Percentiles rank a stretch among this genome's conserved stretches.
These are phyloP conservation scores for Automeris io DNA, from an alignment of 2,888 invertebrate species.

Conservation along the genomic window DNA sequence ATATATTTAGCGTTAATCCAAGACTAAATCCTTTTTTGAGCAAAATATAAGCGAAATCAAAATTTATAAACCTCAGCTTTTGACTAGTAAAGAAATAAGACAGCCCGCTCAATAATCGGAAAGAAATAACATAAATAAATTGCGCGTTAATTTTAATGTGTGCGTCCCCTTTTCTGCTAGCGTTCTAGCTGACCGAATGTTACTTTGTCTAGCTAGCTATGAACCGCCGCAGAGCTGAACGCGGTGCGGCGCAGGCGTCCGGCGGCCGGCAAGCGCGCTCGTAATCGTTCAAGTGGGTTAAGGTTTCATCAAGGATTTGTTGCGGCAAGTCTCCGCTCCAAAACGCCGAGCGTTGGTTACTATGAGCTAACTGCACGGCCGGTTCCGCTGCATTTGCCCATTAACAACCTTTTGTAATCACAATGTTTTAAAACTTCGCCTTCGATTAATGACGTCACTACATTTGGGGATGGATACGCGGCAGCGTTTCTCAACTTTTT, in stretches of 20 bases:
- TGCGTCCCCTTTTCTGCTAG: too few species aligned
- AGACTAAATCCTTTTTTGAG: too few species aligned
- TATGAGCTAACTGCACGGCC: conserved; percentile 68
- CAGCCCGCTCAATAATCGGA: too few species aligned
- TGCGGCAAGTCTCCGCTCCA: conserved; percentile 76
- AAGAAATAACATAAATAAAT: too few species aligned
- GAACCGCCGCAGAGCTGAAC: conserved; percentile 50
- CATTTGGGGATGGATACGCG: conserved; percentile 35
- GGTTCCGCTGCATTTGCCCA: conserved; percentile 70
- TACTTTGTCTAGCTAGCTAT: too few species aligned
- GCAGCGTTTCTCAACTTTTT: too few species aligned
- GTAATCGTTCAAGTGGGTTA: conserved; percentile 77
- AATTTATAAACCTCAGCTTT: too few species aligned
- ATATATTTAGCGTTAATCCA: too few species aligned
- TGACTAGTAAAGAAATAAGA: too few species aligned
- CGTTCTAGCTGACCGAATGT: too few species aligned
- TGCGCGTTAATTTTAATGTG: too few species aligned
- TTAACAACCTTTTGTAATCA: conserved; percentile 46
- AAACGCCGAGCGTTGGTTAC: conserved; percentile 66
- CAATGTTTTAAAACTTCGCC: conserved; percentile 22
- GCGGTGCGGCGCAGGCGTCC: conserved; percentile 37
- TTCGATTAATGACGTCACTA: conserved; percentile 46
- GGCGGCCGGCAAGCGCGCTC: conserved; percentile 44
- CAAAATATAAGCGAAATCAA: too few species aligned
- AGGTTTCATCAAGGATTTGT: conserved; percentile 76